A percentile compares a stretch with the other conserved stretches of the same genome.
These are phyloP conservation scores for Porites lobata DNA, from an alignment of 92 coral and sea anemone species.

Conservation along the genomic window DNA sequence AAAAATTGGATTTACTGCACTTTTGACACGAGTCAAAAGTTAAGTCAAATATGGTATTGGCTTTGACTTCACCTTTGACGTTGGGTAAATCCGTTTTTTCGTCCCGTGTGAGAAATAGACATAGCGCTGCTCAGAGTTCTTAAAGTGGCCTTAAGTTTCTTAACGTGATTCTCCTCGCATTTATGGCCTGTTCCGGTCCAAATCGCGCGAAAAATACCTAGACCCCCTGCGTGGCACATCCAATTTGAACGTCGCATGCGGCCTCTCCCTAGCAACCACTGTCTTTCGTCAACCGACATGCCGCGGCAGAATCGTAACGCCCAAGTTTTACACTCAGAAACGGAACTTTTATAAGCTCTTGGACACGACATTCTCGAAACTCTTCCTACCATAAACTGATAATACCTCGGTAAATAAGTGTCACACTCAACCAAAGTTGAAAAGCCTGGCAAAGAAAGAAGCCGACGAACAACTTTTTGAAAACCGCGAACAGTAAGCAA, in stretches of 20 bases:
- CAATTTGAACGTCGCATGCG: slow-evolving; percentile 17
- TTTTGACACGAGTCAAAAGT: no score
- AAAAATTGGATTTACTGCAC: no score
- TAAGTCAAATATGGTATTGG: no score
- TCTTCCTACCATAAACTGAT: neutral
- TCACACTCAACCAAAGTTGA: slow-evolving; percentile 42
- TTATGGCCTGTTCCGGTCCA: slow-evolving; percentile 38
- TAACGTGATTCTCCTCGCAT: slow-evolving; percentile 7
- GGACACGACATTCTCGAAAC: slow-evolving; percentile 1
- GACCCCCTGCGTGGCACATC: slow-evolving; percentile 35
- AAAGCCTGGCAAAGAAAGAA: slow-evolving; percentile 42
- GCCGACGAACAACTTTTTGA: slow-evolving; percentile 5
- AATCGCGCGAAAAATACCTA: slow-evolving; percentile 37
- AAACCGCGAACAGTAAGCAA: neutral
- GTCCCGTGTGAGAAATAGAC: neutral
- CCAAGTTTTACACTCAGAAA: slow-evolving; percentile 1
- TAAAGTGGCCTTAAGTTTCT: slow-evolving; percentile 24
- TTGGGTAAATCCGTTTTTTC: no score
- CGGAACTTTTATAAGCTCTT: neutral
- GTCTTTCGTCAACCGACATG: neutral
- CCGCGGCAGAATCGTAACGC: neutral
- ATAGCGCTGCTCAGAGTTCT: slow-evolving; percentile 17
- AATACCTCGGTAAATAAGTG: slow-evolving; percentile 24
- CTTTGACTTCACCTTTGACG: no score
- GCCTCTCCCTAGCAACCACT: neutral